phyloP scores from a whole-genome alignment of 2,888 invertebrate species.

The Limenitis camilla region DNA sequence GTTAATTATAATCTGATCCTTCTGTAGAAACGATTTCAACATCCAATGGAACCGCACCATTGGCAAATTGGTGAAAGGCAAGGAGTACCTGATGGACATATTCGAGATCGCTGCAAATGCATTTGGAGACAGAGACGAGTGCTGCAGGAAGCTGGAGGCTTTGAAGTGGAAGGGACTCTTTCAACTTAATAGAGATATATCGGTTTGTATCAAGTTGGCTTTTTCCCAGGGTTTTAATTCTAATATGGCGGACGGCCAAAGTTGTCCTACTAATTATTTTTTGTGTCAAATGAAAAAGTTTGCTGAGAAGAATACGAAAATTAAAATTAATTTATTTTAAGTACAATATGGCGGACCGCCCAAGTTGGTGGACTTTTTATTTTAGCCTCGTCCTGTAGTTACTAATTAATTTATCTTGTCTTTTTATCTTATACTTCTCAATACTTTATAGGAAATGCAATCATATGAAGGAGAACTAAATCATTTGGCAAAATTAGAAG shows the following conservation, averaged over 20 bases:
- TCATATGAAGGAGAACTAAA: constrained; percentile 88
- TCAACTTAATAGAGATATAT: constrained; percentile 78
- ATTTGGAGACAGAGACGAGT: constrained; percentile 88
- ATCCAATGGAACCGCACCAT: constrained; percentile 85
- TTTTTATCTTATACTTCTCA: too few species aligned
- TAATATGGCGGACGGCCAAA: too few species aligned
- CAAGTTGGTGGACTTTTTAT: not conserved
- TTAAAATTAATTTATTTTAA: too few species aligned
- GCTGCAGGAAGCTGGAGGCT: constrained; percentile 84
- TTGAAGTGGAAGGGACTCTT: constrained; percentile 82
- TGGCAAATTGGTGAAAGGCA: constrained; percentile 82
- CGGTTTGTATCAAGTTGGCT: constrained; percentile 34
- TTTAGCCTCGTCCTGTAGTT: not conserved
- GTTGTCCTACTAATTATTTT: too few species aligned
- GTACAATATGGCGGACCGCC: not conserved
- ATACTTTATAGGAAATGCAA: constrained; percentile 81
- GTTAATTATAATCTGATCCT: too few species aligned
- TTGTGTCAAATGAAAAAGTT: too few species aligned
- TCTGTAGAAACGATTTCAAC: constrained; percentile 82
- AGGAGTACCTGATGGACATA: constrained; percentile 87
- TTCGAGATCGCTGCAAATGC: constrained; percentile 90
- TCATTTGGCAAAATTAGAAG: constrained; percentile 86
- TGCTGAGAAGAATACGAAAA: too few species aligned
- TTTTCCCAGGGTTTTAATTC: not conserved
- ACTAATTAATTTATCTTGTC: too few species aligned